These are phyloP conservation scores for Passerculus sandwichensis DNA, from an alignment of 2,797 vertebrate species.

Conservation along the genomic window DNA sequence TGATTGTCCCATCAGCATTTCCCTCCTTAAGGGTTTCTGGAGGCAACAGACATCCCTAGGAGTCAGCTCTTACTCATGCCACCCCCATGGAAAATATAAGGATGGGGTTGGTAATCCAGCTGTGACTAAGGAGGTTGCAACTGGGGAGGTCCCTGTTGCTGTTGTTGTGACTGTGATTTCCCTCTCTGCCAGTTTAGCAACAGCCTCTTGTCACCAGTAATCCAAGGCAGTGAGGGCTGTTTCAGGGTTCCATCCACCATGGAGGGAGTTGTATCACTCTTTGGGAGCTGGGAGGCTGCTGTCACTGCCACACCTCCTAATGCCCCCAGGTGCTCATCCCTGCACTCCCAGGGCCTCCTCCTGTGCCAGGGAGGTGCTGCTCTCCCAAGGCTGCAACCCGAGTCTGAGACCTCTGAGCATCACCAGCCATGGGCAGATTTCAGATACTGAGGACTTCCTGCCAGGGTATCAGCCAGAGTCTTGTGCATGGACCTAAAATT, in stretches of 20 bases:
- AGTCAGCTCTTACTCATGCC: constrained; percentile 59
- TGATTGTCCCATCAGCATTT: not conserved
- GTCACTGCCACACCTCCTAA: not conserved
- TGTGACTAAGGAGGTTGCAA: constrained; percentile 44
- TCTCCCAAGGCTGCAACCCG: not conserved
- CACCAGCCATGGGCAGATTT: not conserved
- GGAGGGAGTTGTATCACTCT: too few relatives aligned
- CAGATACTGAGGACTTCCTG: not conserved
- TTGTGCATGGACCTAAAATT: not conserved
- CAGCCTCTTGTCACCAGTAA: not conserved
- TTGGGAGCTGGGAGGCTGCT: not conserved
- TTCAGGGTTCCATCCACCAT: not conserved
- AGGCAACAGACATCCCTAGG: not conserved
- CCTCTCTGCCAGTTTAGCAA: not conserved
- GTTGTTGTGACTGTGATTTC: not conserved
- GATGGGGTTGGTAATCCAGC: constrained; percentile 16
- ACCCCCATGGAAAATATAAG: constrained; percentile 9
- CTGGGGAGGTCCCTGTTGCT: not conserved
- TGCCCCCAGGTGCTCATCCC: not conserved
- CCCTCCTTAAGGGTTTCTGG: not conserved
- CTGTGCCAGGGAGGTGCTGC: not conserved
- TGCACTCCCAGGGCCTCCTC: not conserved
- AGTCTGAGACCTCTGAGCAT: not conserved
- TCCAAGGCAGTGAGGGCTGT: not conserved
- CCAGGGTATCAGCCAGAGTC: not conserved